These are phyloP conservation scores for Ictalurus punctatus DNA, from an alignment of 2,113 vertebrate species.

Conservation along the genomic window DNA sequence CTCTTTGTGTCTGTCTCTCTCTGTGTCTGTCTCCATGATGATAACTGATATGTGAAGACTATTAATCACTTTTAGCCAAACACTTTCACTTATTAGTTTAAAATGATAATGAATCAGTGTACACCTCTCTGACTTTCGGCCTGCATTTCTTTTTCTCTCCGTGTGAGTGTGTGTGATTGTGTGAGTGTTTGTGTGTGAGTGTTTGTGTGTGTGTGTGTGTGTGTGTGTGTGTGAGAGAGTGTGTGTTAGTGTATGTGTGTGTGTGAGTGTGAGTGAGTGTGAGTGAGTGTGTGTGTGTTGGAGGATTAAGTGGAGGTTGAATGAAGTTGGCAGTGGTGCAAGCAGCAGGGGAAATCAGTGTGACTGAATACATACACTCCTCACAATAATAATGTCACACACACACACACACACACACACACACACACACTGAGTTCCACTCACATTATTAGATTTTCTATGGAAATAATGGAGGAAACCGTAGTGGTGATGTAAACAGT, in stretches of 20 bases:
- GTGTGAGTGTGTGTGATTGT: neutral
- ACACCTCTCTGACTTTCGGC: no score
- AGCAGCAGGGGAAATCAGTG: conserved; percentile 72
- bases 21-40: no score
- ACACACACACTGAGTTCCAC: neutral
- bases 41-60: no score
- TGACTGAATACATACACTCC: conserved; percentile 72
- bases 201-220: conserved; percentile 14
- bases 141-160: no score
- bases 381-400: conserved; percentile 62
- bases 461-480: neutral
- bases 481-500: neutral
- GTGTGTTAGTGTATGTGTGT: conserved; percentile 14
- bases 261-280: conserved; percentile 1
- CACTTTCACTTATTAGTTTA: no score
- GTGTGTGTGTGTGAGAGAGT: neutral
- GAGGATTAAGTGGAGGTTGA: conserved; percentile 70
- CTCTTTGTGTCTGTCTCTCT: no score
- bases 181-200: neutral
- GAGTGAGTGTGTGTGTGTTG: conserved; percentile 17
- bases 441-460: neutral
- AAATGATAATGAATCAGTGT: no score
- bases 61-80: no score
- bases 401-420: conserved; percentile 15
- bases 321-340: conserved; percentile 64